phyloP scores from a whole-genome alignment of 2,888 invertebrate genomes.

The Cryptophagus acutangulus region DNA sequence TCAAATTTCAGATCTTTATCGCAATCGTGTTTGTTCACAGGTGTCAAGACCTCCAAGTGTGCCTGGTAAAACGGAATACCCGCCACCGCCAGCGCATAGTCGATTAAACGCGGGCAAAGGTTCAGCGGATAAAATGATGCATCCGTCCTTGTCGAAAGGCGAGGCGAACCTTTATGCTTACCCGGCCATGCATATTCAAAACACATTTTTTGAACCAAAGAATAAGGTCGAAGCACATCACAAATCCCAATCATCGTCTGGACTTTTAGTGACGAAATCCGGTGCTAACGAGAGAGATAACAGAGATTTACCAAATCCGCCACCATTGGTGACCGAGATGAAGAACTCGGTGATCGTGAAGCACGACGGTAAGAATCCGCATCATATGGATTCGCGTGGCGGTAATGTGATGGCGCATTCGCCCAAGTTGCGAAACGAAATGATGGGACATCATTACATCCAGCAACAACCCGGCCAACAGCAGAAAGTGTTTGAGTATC shows the following conservation, averaged over 20 bases:
- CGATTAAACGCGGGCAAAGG: constrained; percentile 41
- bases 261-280: constrained; percentile 43
- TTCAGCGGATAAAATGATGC: constrained; percentile 32
- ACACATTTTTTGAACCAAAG: constrained; percentile 54
- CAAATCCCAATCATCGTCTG: constrained; percentile 29
- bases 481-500: constrained; percentile 37
- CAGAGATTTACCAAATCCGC: constrained; percentile 56
- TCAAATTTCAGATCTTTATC: neutral
- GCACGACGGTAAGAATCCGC: constrained; percentile 62
- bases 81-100: constrained; percentile 50
- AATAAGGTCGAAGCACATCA: constrained; percentile 52
- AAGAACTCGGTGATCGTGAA: constrained; percentile 77
- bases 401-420: constrained; percentile 56
- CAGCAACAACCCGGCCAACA: constrained; percentile 15
- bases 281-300: constrained; percentile 36
- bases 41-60: constrained; percentile 42
- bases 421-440: constrained; percentile 53
- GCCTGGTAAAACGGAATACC: constrained; percentile 48
- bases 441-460: constrained; percentile 55
- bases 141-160: constrained; percentile 48
- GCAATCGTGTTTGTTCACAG: constrained; percentile 20
- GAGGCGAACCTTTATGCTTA: constrained; percentile 67
- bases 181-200: constrained; percentile 49
- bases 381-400: constrained; percentile 52
- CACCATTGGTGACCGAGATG: constrained; percentile 63